Evolutionary conservation across 1,140 invertebrate species (phyloP).

Genomic region (Drosophila sp.): DNA sequence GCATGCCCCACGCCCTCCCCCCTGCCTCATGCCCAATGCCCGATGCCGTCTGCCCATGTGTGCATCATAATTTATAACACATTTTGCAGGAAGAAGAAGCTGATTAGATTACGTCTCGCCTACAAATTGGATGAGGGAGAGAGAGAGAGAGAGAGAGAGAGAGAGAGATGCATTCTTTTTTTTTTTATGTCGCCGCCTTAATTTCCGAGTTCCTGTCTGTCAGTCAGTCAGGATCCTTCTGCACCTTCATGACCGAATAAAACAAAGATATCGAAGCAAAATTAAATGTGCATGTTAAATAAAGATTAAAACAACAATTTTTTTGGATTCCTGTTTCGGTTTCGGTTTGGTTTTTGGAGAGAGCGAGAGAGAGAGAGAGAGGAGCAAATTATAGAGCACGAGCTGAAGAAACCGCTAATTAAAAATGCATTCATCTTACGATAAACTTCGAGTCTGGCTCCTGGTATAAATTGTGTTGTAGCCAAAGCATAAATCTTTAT

Average conservation of each 20-base stretch:
- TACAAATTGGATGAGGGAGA: conserved; percentile 16
- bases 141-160: too few species aligned
- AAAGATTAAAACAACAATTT: conserved; percentile 1
- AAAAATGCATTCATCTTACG: conserved; percentile 34
- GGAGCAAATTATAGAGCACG: conserved; percentile 12
- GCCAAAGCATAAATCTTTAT: conserved; percentile 27
- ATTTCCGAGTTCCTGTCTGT: conserved; percentile 22
- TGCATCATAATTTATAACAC: conserved; percentile 20
- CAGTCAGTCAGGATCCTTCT: background rate
- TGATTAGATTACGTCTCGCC: conserved; percentile 26
- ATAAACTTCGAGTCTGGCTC: conserved; percentile 11
- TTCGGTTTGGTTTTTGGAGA: background rate
- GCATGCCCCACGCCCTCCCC: background rate
- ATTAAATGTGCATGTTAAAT: conserved; percentile 13
- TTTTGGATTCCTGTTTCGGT: background rate
- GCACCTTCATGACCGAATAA: background rate
- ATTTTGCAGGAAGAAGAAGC: conserved; percentile 16
- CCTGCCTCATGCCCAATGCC: background rate
- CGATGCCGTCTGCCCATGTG: conserved; percentile 3
- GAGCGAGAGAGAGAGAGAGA: background rate
- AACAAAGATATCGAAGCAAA: background rate
- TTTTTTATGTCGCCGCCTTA: conserved; percentile 14
- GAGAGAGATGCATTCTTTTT: background rate
- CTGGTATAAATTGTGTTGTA: conserved; percentile 11
- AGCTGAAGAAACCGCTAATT: conserved; percentile 22